Evolutionary conservation across 2,888 invertebrate species (phyloP).

Genomic region (Dione juno): DNA sequence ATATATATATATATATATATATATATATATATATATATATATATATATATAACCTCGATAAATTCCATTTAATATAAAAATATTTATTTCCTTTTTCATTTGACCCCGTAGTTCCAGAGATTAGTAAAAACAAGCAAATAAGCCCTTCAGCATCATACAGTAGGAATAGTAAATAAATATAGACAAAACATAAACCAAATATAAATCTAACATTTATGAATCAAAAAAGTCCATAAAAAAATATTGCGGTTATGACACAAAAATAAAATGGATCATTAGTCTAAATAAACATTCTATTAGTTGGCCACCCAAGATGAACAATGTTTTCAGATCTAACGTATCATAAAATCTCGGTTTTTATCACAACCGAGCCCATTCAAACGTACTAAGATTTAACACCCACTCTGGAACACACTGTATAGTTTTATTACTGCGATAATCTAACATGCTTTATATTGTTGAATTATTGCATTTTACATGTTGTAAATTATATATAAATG

Average conservation of each 20-base stretch:
- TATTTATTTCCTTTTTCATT: no score
- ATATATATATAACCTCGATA: no score
- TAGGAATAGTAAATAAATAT: no score
- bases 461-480: conserved; percentile 55
- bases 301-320: conserved; percentile 81
- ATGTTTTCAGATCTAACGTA: conserved; percentile 72
- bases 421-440: conserved; percentile 63
- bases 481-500: conserved; percentile 27
- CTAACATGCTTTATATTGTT: conserved; percentile 59
- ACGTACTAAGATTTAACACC: conserved; percentile 73
- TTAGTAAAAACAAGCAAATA: no score
- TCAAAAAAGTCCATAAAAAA: background rate
- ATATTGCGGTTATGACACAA: conserved; percentile 60
- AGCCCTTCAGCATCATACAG: no score
- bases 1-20: no score
- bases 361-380: conserved; percentile 65
- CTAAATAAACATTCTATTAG: conserved; percentile 46
- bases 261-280: conserved; percentile 57
- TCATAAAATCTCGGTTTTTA: conserved; percentile 81
- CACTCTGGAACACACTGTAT: conserved; percentile 60
- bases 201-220: background rate
- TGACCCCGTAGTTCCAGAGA: no score
- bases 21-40: no score
- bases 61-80: no score
- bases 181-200: background rate